phyloP scores from a whole-genome alignment of 2,888 invertebrate genomes.

The Bellardia pandia region DNA sequence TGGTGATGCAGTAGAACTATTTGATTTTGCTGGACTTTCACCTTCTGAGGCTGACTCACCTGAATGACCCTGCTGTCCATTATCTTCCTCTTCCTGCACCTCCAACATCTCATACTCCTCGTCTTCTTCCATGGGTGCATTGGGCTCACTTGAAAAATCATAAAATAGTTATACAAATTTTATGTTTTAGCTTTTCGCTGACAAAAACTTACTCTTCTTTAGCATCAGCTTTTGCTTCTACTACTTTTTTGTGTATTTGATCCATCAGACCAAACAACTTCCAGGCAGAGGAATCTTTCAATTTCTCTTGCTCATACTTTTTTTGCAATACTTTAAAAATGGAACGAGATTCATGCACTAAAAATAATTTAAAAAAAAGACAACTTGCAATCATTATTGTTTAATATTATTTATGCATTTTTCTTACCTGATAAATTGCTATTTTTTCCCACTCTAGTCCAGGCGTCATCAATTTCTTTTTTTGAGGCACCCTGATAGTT shows the following conservation, averaged over 20 bases:
- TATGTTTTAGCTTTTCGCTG: background rate
- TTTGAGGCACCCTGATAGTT: conserved; percentile 78
- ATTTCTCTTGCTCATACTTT: conserved; percentile 82
- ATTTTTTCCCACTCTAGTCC: conserved; percentile 82
- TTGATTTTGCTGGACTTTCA: conserved; percentile 80
- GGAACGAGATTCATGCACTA: conserved; percentile 82
- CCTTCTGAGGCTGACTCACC: conserved; percentile 79
- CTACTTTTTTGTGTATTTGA: conserved; percentile 78
- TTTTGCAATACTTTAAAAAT: conserved; percentile 83
- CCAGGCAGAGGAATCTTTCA: conserved; percentile 81
- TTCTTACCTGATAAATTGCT: conserved; percentile 81
- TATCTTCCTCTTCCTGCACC: conserved; percentile 82
- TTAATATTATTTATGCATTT: conserved; percentile 5
- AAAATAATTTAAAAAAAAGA: conserved; percentile 37
- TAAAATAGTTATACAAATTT: conserved; percentile 2
- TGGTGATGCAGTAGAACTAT: conserved; percentile 77
- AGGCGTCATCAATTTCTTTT: conserved; percentile 82
- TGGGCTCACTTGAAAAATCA: conserved; percentile 76
- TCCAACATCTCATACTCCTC: conserved; percentile 83
- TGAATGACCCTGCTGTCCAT: conserved; percentile 58
- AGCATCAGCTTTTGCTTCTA: conserved; percentile 74
- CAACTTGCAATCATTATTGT: background rate
- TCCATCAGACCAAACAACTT: conserved; percentile 82
- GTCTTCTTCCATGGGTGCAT: conserved; percentile 79
- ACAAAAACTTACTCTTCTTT: conserved; percentile 79